Base-by-base conservation (phyloP, 2,888 invertebrate species). In the Lithosia quadra region DNA sequence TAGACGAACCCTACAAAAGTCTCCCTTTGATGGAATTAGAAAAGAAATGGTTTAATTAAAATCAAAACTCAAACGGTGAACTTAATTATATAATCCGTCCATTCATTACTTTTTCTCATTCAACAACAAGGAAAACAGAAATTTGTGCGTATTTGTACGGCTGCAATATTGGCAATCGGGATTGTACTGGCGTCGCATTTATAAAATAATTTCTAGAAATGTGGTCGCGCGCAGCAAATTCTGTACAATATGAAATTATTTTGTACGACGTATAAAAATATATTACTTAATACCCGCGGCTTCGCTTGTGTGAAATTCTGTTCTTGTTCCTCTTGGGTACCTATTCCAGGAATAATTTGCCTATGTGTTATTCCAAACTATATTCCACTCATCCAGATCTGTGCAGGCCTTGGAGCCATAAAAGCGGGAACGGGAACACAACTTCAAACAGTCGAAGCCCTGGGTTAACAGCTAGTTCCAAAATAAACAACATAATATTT, bases 61-160 rank as follows among this genome's bases (percentile, higher is more conserved):
- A 49, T 2, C 43, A 28, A 62, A 62, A n/a, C 28, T n/a, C n/a
- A 33, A 34, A 9, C 15, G 13, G 55, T 18, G n/a, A 22, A 56
- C 1, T 56, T 63, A 63, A 63, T 55, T 36, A 18, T 15, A 4
- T 63, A 56, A 63, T 63, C 56, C 56, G 36, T 22, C 24, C 5
- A 56, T 55, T 63, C n/a, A 24, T 55, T 22, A 3, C 0, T 5
- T 22, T 56, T 36, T 18, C 11, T 56, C 22, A 39, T 63, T 63
- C 24, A 36, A 24, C 36, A 36, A 63, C 10, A 36, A 24, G 55
- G 56, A 39, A 63, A 56, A 63, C 55, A n/a, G 22, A 22, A 63
- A 63, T 62, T 33, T 18, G 15, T 59, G 49, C 67, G 65, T 64
- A 56, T 64, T 68, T 71, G 28, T 63, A 63, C 22, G 63, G 63